Conservation (phyloP, 2,797 vertebrate genomes). For the Gymnoscopelus microlampas region DNA sequence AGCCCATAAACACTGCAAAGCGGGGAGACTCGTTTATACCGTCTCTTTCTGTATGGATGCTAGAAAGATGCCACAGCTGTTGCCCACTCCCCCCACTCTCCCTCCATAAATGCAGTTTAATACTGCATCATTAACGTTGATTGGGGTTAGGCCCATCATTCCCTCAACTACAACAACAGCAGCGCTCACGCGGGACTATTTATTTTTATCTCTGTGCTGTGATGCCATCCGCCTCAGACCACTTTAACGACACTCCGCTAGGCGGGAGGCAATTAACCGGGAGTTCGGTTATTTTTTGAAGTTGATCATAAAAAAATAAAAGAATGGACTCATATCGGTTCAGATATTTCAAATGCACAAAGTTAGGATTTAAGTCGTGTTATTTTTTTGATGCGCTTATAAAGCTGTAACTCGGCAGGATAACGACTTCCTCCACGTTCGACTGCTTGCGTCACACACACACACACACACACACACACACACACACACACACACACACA, state of each 20-base stretch:
- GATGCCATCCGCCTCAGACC: slow-evolving; percentile 45
- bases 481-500: neutral
- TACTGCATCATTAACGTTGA: slow-evolving; percentile 73
- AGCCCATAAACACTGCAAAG: slow-evolving; percentile 54
- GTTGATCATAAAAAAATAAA: too few species aligned
- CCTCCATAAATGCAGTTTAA: slow-evolving; percentile 66
- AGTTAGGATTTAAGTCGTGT: too few species aligned
- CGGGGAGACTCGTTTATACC: slow-evolving; percentile 53
- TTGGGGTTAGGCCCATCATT: slow-evolving; percentile 71
- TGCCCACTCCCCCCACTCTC: slow-evolving; percentile 38
- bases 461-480: neutral
- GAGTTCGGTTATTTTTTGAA: too few species aligned
- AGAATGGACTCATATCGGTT: too few species aligned
- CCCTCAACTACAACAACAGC: slow-evolving; percentile 3
- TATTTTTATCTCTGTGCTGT: slow-evolving; percentile 62
- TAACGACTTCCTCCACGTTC: neutral
- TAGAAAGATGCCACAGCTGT: slow-evolving; percentile 54
- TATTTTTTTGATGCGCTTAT: too few species aligned
- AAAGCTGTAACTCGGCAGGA: too few species aligned
- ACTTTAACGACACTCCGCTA: neutral
- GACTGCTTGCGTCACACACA: neutral
- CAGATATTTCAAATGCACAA: too few species aligned
- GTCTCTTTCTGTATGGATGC: slow-evolving; percentile 32
- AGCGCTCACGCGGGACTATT: slow-evolving; percentile 55
- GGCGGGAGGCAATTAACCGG: too few species aligned